Conservation (phyloP, 2,888 invertebrate species). For the Mactromeris polynyma region DNA sequence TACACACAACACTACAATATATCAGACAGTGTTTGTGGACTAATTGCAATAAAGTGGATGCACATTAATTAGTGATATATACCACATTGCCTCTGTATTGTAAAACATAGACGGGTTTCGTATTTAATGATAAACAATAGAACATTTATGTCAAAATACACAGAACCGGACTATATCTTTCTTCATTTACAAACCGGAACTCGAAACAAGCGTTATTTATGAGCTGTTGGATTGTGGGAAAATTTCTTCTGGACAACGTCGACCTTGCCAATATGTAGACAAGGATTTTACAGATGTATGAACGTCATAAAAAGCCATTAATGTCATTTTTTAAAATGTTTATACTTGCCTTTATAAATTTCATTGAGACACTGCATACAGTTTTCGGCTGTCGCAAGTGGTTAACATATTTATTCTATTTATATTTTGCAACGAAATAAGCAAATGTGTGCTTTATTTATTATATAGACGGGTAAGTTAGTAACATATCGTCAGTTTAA, state of each 20-base stretch:
- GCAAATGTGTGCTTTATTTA: too few species aligned
- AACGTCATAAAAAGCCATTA: too few species aligned
- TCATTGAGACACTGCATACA: too few species aligned
- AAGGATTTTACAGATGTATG: too few species aligned
- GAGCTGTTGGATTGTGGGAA: neutral
- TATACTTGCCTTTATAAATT: too few species aligned
- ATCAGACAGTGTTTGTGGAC: neutral
- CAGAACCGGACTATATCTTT: constrained; percentile 53
- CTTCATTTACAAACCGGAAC: constrained; percentile 21
- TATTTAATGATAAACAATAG: constrained; percentile 49
- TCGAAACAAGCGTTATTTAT: neutral
- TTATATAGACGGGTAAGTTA: too few species aligned
- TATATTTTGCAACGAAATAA: too few species aligned
- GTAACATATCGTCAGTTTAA: too few species aligned
- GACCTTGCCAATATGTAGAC: neutral
- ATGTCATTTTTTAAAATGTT: too few species aligned
- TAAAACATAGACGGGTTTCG: constrained; percentile 36
- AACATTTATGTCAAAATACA: constrained; percentile 59
- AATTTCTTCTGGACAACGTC: neutral
- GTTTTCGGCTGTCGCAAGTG: too few species aligned
- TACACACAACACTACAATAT: too few species aligned
- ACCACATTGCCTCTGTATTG: constrained; percentile 36
- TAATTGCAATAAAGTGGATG: neutral
- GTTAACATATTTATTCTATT: too few species aligned
- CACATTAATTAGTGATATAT: constrained; percentile 18